phyloP scores from a whole-genome alignment of 2,797 vertebrate species.

The Tympanoctomys barrerae region DNA sequence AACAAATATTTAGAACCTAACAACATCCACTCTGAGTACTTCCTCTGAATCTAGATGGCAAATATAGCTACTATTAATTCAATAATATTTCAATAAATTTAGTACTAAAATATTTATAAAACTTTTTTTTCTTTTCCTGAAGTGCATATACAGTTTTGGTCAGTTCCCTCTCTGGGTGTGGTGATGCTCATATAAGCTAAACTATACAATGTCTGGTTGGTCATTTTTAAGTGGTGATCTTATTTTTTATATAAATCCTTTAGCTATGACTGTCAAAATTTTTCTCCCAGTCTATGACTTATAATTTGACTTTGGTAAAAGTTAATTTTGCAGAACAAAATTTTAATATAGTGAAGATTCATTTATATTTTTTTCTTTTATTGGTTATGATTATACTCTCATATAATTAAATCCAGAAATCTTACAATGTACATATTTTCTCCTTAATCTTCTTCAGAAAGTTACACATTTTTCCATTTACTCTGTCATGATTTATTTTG shows the following conservation, averaged over 20 bases:
- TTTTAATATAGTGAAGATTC: not conserved
- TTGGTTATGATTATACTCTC: not conserved
- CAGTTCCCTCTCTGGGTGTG: not conserved
- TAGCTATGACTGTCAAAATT: not conserved
- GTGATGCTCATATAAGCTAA: not conserved
- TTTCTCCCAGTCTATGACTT: not conserved
- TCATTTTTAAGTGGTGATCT: not conserved
- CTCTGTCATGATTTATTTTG: not conserved
- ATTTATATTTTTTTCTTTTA: not conserved
- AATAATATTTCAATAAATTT: not conserved
- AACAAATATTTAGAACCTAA: too few species aligned
- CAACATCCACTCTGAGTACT: too few species aligned
- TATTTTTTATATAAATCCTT: not conserved
- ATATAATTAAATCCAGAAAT: not conserved
- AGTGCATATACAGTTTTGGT: not conserved
- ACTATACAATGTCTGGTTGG: not conserved
- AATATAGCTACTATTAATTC: not conserved
- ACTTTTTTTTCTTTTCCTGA: not conserved
- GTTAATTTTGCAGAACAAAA: not conserved
- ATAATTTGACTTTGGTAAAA: not conserved
- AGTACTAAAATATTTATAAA: not conserved
- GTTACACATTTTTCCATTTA: not conserved
- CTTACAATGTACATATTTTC: not conserved
- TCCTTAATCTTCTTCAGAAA: not conserved
- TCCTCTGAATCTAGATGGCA: too few species aligned